Evolutionary conservation across 2,113 vertebrate genomes (phyloP).

Genomic region (Labeo rohita): DNA sequence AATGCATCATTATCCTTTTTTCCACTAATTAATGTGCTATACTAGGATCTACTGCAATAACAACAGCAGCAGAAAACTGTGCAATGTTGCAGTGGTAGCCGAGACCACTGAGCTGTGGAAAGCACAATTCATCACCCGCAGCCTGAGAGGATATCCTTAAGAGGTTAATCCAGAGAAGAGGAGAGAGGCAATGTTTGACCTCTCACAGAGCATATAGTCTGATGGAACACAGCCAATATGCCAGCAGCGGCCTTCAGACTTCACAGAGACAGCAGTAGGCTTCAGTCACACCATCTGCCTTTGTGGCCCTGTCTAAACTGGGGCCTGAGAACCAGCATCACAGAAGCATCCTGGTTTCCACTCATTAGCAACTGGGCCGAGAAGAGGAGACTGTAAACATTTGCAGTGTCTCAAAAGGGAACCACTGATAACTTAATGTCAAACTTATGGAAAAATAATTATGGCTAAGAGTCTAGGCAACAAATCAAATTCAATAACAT

Average conservation of each 20-base stretch:
- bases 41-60: not conserved
- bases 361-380: not conserved
- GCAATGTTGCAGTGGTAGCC: not conserved
- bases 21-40: not conserved
- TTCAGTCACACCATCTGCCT: conserved; percentile 24
- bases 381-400: not conserved
- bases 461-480: not conserved
- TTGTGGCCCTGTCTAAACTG: not conserved
- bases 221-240: conserved; percentile 32
- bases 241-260: not conserved
- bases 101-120: not conserved
- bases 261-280: conserved; percentile 31
- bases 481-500: not conserved
- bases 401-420: not conserved
- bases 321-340: not conserved
- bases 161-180: conserved; percentile 34
- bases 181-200: conserved; percentile 30
- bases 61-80: not conserved
- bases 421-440: not conserved
- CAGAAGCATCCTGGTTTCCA: not conserved
- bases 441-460: not conserved
- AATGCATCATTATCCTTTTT: not conserved
- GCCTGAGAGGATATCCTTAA: conserved; percentile 20
- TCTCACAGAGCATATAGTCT: conserved; percentile 19
- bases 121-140: conserved; percentile 6